Evolutionary conservation across 2,797 vertebrate genomes (phyloP), one percentile per base, ranked within the genome.

Genomic region (Capromys pilorides): DNA sequence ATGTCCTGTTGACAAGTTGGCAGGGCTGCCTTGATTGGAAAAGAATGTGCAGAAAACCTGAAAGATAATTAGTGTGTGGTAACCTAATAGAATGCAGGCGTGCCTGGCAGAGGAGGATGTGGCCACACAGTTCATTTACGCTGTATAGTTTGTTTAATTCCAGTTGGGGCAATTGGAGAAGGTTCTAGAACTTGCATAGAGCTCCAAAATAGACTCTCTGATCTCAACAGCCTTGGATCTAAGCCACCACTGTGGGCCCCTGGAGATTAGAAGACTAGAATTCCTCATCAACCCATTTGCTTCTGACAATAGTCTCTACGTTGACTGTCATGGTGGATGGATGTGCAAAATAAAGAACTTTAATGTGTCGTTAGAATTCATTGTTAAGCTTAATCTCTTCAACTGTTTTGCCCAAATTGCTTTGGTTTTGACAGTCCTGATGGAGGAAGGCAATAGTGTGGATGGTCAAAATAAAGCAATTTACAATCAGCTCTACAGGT

Each of bases 31-130:
- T 95, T 61, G 75, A 93, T 95, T 94, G 88, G 89, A 78, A 97
- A 97, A 93, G 85, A 95, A 95, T 81, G 89, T 81, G 87, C 59
- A 90, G 91, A 93, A 94, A 96, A 93, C 87, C 94, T 64, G 24
- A 64, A 93, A 95, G 91, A 91, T 92, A 94, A 95, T 96, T 86
- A 90, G 87, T 33, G 33, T 82, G 81, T 41, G 33, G 91, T 79
- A 90, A 91, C 75, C 86, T 73, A 59, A 84, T 66, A 64, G 91
- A 57, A 11, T 11, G 59, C 24, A 33, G 90, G 59, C 0, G 0
- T 33, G 85, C 84, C 66, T 92, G 95, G 92, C 86, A 69, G 69
- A 81, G 79, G 83, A 89, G 84, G 78, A 79, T 87, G 85, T 66
- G 45, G 45, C 79, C 85, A 62, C 94, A 95, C 93, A 94, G 87